phyloP scores from a whole-genome alignment of 2,113 vertebrate genomes.

The Menidia beryllina region DNA sequence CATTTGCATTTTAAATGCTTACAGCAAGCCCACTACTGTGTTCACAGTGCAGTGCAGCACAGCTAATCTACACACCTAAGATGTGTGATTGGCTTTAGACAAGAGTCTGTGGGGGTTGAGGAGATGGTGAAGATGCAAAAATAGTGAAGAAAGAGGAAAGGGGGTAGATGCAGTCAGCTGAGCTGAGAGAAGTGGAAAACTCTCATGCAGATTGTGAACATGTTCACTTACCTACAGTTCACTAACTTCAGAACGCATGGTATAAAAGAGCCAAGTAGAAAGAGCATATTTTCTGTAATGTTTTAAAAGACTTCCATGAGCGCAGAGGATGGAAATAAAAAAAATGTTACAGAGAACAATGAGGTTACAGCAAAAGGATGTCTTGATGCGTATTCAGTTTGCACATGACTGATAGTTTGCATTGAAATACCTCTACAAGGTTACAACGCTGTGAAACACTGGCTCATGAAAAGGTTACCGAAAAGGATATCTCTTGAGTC shows the following conservation, averaged over 20 bases:
- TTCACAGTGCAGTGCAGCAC: slow-evolving; percentile 71
- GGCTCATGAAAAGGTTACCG: no score
- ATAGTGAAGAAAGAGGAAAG: slow-evolving; percentile 31
- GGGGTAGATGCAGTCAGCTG: not conserved
- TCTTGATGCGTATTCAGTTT: no score
- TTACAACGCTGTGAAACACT: no score
- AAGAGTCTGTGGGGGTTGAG: slow-evolving; percentile 55
- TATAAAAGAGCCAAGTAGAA: no score
- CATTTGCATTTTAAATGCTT: slow-evolving; percentile 89
- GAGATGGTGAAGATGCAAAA: slow-evolving; percentile 38
- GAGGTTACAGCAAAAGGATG: not conserved
- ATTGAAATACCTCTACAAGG: no score
- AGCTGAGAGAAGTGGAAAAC: not conserved
- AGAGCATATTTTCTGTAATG: no score
- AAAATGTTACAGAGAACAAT: not conserved
- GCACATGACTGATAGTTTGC: no score
- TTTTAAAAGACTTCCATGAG: not conserved
- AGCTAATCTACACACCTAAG: slow-evolving; percentile 83
- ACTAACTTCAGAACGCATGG: no score
- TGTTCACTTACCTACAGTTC: not conserved
- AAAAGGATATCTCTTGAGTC: not conserved
- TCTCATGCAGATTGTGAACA: not conserved
- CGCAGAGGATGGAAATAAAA: not conserved
- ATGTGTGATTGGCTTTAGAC: slow-evolving; percentile 63
- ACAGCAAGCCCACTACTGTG: slow-evolving; percentile 73